Base-by-base conservation (phyloP, 2,113 vertebrate genomes). In the Bujurquina vittata region DNA sequence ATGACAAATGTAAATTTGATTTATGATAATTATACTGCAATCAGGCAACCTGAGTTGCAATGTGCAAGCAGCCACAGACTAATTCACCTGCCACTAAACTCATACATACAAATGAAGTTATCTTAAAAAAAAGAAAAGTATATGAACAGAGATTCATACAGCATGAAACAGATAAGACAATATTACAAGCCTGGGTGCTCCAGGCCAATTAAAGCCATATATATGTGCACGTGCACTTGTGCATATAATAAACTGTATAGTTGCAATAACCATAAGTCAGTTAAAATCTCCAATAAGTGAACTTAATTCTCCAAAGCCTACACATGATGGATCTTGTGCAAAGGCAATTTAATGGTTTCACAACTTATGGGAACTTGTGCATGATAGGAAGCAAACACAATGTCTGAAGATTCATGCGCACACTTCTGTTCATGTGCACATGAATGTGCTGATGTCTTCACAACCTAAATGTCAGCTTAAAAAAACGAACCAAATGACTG, bases 1-100 rank as follows among this genome's bases (percentile, higher is more conserved):
- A 89, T 92, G 89, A 91, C 88, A 91, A 92, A 93, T 91, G 89
- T 91, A 93, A 90, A 93, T 94, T 79, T 88, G 94, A 95, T 95
- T 93, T 94, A 95, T 94, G 88, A 73, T 91, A 86, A 94, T 93
- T 92, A 87, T 54, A 52, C 80, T 40, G 84, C 92, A 91, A 90
- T 85, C 86, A 89, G 86, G 76, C 59, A 78, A 78, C 74, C 72
- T 37, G 80, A 62, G 76, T 84, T 81, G 85, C 77, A 79, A 75
- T 49, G 60, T 84, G 89, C 86, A 84, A 75, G 43, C 74, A 84
- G 75, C 79, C 79, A 81, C 74, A 85, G 67, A 83, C 81, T 84
- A 88, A 88, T 91, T 89, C 86, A 93, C 84, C 84, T 92, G 91
- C 75, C 85, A 83, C 67, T 75, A 87, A 89, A 89, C 87, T 93